These are phyloP conservation scores for Chelmon rostratus DNA, from an alignment of 2,797 vertebrate genomes.

Conservation along the genomic window DNA sequence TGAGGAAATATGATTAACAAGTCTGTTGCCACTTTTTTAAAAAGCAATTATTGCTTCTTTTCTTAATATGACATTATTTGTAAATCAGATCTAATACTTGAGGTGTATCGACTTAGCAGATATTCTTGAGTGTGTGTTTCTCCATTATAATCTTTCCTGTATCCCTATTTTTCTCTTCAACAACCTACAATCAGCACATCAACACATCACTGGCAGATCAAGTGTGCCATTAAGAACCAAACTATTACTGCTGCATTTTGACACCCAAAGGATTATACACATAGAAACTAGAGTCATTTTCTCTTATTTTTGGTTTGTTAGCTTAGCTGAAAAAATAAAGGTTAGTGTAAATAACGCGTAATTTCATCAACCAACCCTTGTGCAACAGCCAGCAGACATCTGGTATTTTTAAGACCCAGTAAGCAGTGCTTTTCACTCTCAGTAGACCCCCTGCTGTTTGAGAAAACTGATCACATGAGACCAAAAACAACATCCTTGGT, in stretches of 20 bases:
- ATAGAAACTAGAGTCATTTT: not conserved
- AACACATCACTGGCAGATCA: not conserved
- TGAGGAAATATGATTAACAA: not conserved
- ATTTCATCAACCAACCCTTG: not conserved
- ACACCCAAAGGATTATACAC: not conserved
- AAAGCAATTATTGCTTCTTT: not conserved
- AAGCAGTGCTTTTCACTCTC: not conserved
- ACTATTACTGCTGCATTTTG: not conserved
- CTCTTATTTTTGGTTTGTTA: not conserved
- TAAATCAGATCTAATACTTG: not conserved
- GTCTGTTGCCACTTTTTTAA: not conserved
- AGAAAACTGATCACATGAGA: not conserved
- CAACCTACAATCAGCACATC: not conserved
- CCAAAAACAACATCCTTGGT: not conserved
- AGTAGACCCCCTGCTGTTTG: not conserved
- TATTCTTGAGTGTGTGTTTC: not conserved
- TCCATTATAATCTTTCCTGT: not conserved
- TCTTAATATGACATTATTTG: not conserved
- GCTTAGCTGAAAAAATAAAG: not conserved
- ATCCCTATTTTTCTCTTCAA: not conserved
- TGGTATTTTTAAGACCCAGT: not conserved
- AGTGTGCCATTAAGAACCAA: not conserved
- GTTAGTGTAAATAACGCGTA: not conserved
- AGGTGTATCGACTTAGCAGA: not conserved
- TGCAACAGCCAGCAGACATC: conserved; percentile 4